Evolutionary conservation across 2,888 invertebrate species (phyloP), one percentile per base, ranked within the genome.

Genomic region (Drepanosiphum platanoidis): DNA sequence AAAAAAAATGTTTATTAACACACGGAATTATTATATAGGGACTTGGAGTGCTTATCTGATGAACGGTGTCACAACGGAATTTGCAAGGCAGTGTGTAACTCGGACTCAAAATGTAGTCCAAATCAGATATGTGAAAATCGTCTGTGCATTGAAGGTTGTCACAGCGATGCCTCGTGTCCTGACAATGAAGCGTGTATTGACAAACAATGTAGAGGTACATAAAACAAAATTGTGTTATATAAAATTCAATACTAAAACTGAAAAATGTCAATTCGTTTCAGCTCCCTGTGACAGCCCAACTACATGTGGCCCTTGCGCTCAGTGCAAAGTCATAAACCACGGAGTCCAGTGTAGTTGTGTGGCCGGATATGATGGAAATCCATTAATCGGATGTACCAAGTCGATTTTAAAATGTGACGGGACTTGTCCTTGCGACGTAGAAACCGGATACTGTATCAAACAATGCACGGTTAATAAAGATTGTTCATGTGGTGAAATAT

Each of bases 61-160:
- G 96, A 97, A 90, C 93, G 95, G 88, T 97, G 97, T 89, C 93
- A 96, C 87, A 92, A 93, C 84, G 96, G 95, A 71, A 92, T 94
- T 81, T 97, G 97, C 89, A 94, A 95, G 90, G 92, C 94, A 2
- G 93, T 97, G 46, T 97, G 97, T 89, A 97, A 96, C 89, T 95
- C 94, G 81, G 96, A 97, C 89, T 92, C 93, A 22, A 93, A 94
- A 86, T 97, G 97, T 89, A 93, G 92, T 32, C 91, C 92, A 22
- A 94, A 95, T 87, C 95, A 96, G 90, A 96, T 97, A 88, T 97
- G 97, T 89, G 95, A 95, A 89, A 95, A 95, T 88, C 92, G 96
- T 88, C 92, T 96, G 87, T 97, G 97, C 89, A 93, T 95, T 89
- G 92, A 94, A 88, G 97, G 97, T 72, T 97, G 97, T 89, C 92